Percentiles rank a stretch among this genome's conserved stretches.
Evolutionary conservation across 2,888 invertebrate genomes (phyloP).

Genomic region (Chromoteleia sp.): DNA sequence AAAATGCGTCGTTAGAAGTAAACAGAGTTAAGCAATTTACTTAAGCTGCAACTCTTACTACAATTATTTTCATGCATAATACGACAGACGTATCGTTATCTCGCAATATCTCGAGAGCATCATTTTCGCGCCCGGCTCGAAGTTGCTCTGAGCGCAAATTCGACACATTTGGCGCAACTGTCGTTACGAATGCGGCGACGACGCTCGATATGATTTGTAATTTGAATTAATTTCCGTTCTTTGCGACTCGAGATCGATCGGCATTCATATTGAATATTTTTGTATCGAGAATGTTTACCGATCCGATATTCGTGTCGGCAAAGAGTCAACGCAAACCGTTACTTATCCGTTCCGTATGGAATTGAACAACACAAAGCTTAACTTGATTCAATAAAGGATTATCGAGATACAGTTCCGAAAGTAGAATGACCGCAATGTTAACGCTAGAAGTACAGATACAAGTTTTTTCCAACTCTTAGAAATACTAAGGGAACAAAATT

Average conservation of each 20-base stretch:
- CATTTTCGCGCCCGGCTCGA: background rate
- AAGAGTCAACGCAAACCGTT: constrained; percentile 38
- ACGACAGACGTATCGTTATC: constrained; percentile 26
- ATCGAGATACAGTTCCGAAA: constrained; percentile 43
- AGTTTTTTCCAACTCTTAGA: too few relatives aligned
- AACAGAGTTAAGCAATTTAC: constrained; percentile 24
- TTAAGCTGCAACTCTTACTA: constrained; percentile 15
- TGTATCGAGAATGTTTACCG: background rate
- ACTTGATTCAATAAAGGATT: constrained; percentile 66
- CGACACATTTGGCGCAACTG: background rate
- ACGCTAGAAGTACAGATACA: too few relatives aligned
- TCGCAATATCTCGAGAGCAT: background rate
- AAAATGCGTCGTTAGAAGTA: constrained; percentile 28
- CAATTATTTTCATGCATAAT: constrained; percentile 28
- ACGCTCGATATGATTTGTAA: background rate
- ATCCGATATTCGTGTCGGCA: background rate
- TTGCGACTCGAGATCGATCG: background rate
- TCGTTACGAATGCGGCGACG: background rate
- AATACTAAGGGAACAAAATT: too few relatives aligned
- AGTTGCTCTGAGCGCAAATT: background rate
- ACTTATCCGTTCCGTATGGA: constrained; percentile 42
- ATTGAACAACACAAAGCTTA: constrained; percentile 54
- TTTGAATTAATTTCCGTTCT: background rate
- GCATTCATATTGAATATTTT: constrained; percentile 15
- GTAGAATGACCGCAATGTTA: constrained; percentile 42